Evolutionary conservation across 2,113 vertebrate genomes (phyloP), one percentile per base, ranked within the genome.

Genomic region (Calidris pygmaea): DNA sequence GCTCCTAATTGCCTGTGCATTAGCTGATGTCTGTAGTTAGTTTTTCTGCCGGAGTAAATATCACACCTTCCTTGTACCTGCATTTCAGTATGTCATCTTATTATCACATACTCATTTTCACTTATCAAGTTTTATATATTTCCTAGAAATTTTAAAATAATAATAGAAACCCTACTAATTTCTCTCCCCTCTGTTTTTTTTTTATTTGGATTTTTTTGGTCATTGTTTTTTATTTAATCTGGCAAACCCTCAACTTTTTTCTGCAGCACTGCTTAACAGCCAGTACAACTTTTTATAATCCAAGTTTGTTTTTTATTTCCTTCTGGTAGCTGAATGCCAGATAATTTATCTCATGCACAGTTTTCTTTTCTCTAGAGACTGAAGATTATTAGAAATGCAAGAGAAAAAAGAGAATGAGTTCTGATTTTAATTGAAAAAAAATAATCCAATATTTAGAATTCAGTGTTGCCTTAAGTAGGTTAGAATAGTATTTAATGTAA

Each of bases 321-420:
- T 82, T 83, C 55, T 91, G 63, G 53, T 83, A 94, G 79, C 60
- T 77, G 68, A 77, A 52, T 55, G 48, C 48, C 68, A 59, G 37
- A 39, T 86, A 24, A 82, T 94, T 85, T 90, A 43, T 77, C 35
- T 95, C 59, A 68, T 29, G 30, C 74, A 37, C 0, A 0, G 2
- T 72, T 84, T 90, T 76, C 23, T 87, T 91, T 89, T 74, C 76
- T 84, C 39, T 68, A 45, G 93, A 53, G 65, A 50, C n/a, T 52
- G 41, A 58, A 39, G 41, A 62, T 85, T 93, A 58, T 62, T 93
- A 52, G 75, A 93, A 92, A 88, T 22, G 9, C 18, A 77, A 56
- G 45, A 63, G 23, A 74, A 43, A 65, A 67, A 58, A 83, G 45
- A 47, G 7, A 93, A 62, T 0, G 1, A n/a, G 9, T 75, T 84